phyloP scores from a whole-genome alignment of 1,140 invertebrate genomes.

The Drosophila kikkawai region DNA sequence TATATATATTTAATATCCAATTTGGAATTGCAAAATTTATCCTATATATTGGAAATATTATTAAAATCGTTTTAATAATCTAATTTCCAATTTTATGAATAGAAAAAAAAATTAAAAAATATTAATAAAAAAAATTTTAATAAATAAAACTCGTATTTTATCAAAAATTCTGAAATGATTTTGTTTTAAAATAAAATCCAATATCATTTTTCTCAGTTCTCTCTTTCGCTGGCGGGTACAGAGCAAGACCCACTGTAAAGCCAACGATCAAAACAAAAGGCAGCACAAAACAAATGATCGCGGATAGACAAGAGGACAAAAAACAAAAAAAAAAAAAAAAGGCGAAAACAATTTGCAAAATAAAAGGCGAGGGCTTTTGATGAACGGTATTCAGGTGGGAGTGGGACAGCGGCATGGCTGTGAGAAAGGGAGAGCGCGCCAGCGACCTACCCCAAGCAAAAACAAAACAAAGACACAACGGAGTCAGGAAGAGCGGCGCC shows the following conservation, averaged over 20 bases:
- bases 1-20: background rate
- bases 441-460: conserved; percentile 40
- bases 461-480: background rate
- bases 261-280: conserved; percentile 53
- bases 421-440: background rate
- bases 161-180: no score
- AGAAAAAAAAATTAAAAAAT: no score
- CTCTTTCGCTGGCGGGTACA: background rate
- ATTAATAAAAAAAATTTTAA: no score
- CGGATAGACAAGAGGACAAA: conserved; percentile 5
- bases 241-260: conserved; percentile 44
- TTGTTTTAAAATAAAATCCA: no score
- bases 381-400: conserved; percentile 37
- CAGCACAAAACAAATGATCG: conserved; percentile 46
- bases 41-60: background rate
- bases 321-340: conserved; percentile 14
- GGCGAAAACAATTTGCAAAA: conserved; percentile 50
- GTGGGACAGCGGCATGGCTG: background rate
- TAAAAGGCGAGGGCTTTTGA: conserved; percentile 39
- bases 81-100: no score
- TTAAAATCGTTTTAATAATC: no score
- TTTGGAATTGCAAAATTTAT: background rate
- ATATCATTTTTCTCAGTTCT: background rate
- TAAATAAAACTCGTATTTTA: no score
- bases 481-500: conserved; percentile 40